Base-by-base conservation (phyloP, 2,888 invertebrate genomes). In the Campopleginae sp. region DNA sequence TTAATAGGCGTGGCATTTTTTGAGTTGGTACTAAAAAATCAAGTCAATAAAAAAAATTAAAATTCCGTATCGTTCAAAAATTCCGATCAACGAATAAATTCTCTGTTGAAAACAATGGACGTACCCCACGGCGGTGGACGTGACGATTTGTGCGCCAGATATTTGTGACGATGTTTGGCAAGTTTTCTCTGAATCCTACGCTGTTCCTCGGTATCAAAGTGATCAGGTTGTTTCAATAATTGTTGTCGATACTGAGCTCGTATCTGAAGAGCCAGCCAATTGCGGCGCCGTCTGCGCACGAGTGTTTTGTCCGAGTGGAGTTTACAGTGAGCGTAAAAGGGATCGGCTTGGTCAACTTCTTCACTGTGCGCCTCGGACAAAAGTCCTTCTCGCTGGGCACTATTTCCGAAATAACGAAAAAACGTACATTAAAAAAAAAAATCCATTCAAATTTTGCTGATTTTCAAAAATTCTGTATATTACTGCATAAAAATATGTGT, bases 301-400 rank as follows among this genome's bases (percentile, higher is more conserved):
- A 97, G 95, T 5, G 97, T 96, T 94, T 98, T 98, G 92, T 99
- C 99, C 0, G 98, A 98, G 94, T 99, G 99, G 68, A 98, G 95
- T 93, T 97, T 98, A 93, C 99, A 99, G 92, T 99, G 98, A 0
- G 99, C 99, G 94, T 98, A 99, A 93, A 98, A 99, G 0, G 99
- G 99, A 94, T 99, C 99, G 0, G 98, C 98, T 90, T 98, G 98
- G 90, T 98, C 98, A 0, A 96, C 97, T 93, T 98, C 98, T 91
- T 98, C 98, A 0, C 97, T 96, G 93, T 98, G 98, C 0, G 98
- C 98, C 94, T 99, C 99, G 0, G 98, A 98, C 70, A 99, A 94
- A 74, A 98, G 95, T 0, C 99, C 99, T 90, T 98, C 98, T 46
- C 97, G 96, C 94, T 99, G 99, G 0, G 99, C 99, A 94, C 98